Base-by-base conservation (phyloP, 2,888 invertebrate species). In the Tuta absoluta region DNA sequence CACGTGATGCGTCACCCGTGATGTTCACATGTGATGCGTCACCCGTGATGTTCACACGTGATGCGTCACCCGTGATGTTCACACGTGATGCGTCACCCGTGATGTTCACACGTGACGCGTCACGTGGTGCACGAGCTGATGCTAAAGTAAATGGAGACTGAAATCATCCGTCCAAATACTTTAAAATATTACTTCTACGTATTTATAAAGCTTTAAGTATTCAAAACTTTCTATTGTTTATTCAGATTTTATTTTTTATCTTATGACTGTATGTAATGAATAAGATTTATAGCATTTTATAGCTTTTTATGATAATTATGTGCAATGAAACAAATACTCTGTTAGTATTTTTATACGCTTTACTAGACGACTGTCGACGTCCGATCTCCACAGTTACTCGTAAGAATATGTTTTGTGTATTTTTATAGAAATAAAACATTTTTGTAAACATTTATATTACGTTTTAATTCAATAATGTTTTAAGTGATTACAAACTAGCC, bases 341-440 rank as follows among this genome's bases (percentile, higher is more conserved):
- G 3, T 45, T 45, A 3, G 11, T 45, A 45, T 45, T 45, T 24
- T 21, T 24, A 53, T 23, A 53, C 23, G 53, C 24, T 53, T 21
- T 53, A 5, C 7, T 19, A 24, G 11, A 19, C 48, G 53, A 53
- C 53, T 24, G 53, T 23, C 23, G 24, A 24, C 21, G 53, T 3
- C 23, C 53, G 53, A 23, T 53, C 24, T 53, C 53, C 23, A 24
- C 53, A 24, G 45, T 45, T 45, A 45, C n/a, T 17, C 17, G 17
- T 49, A 49, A 49, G 49, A 11, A 49, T 21, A 49, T n/a, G 11
- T 53, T 45, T 11, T 23, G 23, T 53, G 21, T 38, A 10, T 62
- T 24, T 62, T 49, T 33, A 48, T 62, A 48, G n/a, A 17, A 62
- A 24, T 62, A 62, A 58, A 62, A 62, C 24, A 53, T 38, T 53